Percentiles rank a stretch among this genome's conserved stretches.
Evolutionary conservation across 2,797 vertebrate genomes (phyloP).

Genomic region (Pagetopsis macropterus): DNA sequence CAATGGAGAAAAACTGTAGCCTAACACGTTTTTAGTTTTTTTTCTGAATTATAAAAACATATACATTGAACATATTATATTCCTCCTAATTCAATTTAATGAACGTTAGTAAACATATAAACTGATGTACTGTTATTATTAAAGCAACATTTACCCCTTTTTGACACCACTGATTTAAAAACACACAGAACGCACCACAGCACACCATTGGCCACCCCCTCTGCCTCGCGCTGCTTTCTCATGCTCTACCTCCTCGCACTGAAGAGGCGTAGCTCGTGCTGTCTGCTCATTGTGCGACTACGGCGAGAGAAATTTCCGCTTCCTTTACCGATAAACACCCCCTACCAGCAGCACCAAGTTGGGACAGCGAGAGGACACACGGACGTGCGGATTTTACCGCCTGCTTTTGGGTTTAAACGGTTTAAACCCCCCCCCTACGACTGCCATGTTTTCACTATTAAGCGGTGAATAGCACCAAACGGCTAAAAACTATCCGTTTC

Average conservation of each 20-base stretch:
- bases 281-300: conserved; percentile 61
- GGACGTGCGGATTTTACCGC: conserved; percentile 21
- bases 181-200: conserved; percentile 2
- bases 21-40: no score
- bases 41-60: no score
- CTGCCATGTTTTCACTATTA: conserved; percentile 42
- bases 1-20: no score
- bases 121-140: no score
- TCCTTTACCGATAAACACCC: conserved; percentile 76
- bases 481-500: conserved; percentile 42
- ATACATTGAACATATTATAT: no score
- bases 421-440: not conserved
- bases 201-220: conserved; percentile 6
- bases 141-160: no score
- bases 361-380: not conserved
- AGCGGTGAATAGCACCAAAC: conserved; percentile 33
- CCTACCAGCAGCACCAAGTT: conserved; percentile 18
- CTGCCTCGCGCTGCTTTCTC: conserved; percentile 21
- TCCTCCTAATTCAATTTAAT: no score
- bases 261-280: conserved; percentile 74
- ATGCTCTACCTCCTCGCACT: conserved; percentile 46
- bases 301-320: conserved; percentile 81
- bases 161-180: not conserved
- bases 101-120: no score
- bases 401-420: conserved; percentile 23